Conservation (phyloP, 1,140 invertebrate genomes). For the Heterodera carotae region DNA sequence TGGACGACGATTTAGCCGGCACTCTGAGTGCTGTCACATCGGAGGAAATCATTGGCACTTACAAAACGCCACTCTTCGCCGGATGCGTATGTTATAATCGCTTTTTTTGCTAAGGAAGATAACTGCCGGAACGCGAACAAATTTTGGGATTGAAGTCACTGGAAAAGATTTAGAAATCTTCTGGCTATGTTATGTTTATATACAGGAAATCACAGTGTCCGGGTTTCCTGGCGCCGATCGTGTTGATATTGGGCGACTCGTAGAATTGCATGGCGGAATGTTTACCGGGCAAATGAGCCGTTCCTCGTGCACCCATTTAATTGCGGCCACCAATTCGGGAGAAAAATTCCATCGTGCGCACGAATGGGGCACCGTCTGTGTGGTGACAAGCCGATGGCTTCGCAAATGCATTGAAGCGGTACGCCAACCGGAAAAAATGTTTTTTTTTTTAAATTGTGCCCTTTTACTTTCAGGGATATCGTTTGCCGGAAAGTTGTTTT, state of each 20-base stretch:
- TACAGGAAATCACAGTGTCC: conserved; percentile 28
- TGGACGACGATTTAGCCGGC: background rate
- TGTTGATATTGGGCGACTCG: conserved; percentile 25
- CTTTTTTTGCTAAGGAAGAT: too few relatives aligned
- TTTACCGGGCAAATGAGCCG: conserved; percentile 28
- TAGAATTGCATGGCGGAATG: conserved; percentile 29
- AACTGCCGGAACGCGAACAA: too few relatives aligned
- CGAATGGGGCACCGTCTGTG: conserved; percentile 20
- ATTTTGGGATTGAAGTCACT: too few relatives aligned
- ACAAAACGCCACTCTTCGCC: conserved; percentile 1
- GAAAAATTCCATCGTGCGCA: conserved; percentile 26
- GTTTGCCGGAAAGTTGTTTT: background rate
- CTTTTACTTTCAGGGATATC: conserved; percentile 1
- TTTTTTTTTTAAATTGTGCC: background rate
- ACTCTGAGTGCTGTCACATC: background rate
- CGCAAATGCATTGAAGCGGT: conserved; percentile 25
- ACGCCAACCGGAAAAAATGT: too few relatives aligned
- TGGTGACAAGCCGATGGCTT: conserved; percentile 29
- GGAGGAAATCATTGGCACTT: background rate
- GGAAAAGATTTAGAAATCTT: too few relatives aligned
- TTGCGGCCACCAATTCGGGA: conserved; percentile 23
- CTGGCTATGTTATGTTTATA: too few relatives aligned
- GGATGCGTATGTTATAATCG: conserved; percentile 28
- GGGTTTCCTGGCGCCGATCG: conserved; percentile 12
- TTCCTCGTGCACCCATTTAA: conserved; percentile 22